Evolutionary conservation across 2,888 invertebrate genomes (phyloP).

Genomic region (Isoperla grammatica): DNA sequence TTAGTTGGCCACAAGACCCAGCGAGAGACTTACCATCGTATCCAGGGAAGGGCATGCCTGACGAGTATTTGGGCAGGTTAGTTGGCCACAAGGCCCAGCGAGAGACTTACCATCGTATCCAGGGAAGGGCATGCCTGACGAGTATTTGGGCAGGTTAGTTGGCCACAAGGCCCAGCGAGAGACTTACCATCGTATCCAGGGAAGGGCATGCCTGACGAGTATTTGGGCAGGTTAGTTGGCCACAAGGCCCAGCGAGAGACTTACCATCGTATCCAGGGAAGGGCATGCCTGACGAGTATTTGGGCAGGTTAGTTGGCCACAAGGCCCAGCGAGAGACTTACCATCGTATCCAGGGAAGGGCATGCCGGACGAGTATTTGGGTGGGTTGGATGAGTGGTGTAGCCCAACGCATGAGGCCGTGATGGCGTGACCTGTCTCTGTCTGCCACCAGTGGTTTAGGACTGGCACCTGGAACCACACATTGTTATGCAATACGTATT

Average conservation of each 20-base stretch:
- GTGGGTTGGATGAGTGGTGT: slow-evolving; percentile 62
- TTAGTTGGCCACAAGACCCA: no score
- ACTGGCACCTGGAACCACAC: slow-evolving; percentile 52
- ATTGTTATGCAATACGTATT: no score
- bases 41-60: slow-evolving; percentile 85
- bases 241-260: no score
- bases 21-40: slow-evolving; percentile 77
- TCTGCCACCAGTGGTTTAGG: slow-evolving; percentile 96
- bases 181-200: slow-evolving; percentile 82
- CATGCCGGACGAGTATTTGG: slow-evolving; percentile 73
- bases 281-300: slow-evolving; percentile 75
- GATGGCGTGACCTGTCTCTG: slow-evolving; percentile 88
- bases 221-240: slow-evolving; percentile 64
- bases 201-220: slow-evolving; percentile 78
- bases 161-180: no score
- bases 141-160: slow-evolving; percentile 65
- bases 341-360: slow-evolving; percentile 85
- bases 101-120: slow-evolving; percentile 81
- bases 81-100: no score
- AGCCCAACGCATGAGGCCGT: slow-evolving; percentile 79
- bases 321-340: slow-evolving; percentile 40
- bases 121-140: slow-evolving; percentile 81
- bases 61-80: slow-evolving; percentile 66
- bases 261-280: slow-evolving; percentile 84
- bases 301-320: slow-evolving; percentile 60